Evolutionary conservation across 2,797 vertebrate genomes (phyloP).

Genomic region (Anguilla anguilla): DNA sequence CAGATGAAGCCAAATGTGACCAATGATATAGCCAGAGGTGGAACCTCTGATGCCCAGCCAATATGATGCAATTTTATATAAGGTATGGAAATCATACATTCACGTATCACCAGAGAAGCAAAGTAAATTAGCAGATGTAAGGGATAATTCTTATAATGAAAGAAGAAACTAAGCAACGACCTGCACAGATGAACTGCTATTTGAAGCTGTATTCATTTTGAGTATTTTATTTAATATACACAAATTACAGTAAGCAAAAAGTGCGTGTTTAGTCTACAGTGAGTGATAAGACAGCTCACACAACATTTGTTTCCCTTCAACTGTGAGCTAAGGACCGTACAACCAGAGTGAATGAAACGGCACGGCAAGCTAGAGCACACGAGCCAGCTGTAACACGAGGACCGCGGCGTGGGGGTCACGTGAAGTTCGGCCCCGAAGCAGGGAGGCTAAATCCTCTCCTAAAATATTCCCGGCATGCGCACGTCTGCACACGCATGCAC

Average conservation of each 20-base stretch:
- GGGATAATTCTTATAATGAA: not conserved
- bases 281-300: not conserved
- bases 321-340: not conserved
- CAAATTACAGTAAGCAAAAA: not conserved
- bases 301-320: not conserved
- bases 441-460: not conserved
- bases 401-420: not conserved
- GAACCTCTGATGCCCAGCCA: not conserved
- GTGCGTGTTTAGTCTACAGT: not conserved
- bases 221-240: too few relatives aligned
- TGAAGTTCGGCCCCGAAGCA: conserved; percentile 11
- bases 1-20: not conserved
- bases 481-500: not conserved
- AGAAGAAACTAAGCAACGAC: not conserved
- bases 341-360: not conserved
- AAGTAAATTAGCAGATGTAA: not conserved
- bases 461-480: too few relatives aligned
- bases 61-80: not conserved
- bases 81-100: not conserved
- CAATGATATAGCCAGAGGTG: not conserved
- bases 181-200: too few relatives aligned
- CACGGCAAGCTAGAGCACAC: not conserved
- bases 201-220: too few relatives aligned
- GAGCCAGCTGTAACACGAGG: not conserved
- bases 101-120: not conserved